A percentile compares a stretch with the other conserved stretches of the same genome.
These are phyloP conservation scores for Magallana gigas DNA, from an alignment of 1,140 invertebrate species.

Conservation along the genomic window DNA sequence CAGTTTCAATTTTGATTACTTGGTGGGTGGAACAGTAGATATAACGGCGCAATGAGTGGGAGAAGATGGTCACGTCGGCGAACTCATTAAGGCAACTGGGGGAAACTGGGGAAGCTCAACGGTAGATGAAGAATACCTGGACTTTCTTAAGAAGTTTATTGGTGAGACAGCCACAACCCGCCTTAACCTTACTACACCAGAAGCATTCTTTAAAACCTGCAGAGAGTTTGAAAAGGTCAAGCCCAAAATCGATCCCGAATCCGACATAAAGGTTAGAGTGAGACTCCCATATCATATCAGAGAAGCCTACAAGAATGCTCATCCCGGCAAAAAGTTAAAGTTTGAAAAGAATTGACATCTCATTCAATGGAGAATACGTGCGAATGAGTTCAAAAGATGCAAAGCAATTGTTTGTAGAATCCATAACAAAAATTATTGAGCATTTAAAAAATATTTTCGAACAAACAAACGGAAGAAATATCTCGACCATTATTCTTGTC, in stretches of 20 bases:
- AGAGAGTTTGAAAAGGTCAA: constrained; percentile 39
- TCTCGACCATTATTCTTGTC: constrained; percentile 31
- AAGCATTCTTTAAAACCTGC: background rate
- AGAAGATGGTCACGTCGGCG: constrained; percentile 29
- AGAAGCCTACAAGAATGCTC: background rate
- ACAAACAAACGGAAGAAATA: constrained; percentile 1
- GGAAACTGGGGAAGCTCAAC: constrained; percentile 53
- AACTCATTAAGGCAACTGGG: constrained; percentile 52
- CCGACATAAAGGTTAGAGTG: background rate
- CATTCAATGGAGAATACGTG: background rate
- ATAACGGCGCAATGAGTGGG: constrained; percentile 14
- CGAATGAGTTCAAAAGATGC: background rate
- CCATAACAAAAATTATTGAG: background rate
- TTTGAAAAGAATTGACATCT: background rate
- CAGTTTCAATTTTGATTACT: background rate
- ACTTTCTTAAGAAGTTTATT: constrained; percentile 9
- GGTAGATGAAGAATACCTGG: constrained; percentile 44
- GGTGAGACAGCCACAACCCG: background rate
- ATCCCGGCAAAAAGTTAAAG: background rate
- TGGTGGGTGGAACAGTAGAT: constrained; percentile 57
- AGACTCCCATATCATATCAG: background rate
- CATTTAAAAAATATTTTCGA: constrained; percentile 11
- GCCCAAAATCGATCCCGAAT: background rate
- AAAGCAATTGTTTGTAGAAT: constrained; percentile 16
- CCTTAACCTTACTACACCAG: background rate